Evolutionary conservation across 2,888 invertebrate species (phyloP), one percentile per base, ranked within the genome.

Genomic region (Drosophila meridiana): DNA sequence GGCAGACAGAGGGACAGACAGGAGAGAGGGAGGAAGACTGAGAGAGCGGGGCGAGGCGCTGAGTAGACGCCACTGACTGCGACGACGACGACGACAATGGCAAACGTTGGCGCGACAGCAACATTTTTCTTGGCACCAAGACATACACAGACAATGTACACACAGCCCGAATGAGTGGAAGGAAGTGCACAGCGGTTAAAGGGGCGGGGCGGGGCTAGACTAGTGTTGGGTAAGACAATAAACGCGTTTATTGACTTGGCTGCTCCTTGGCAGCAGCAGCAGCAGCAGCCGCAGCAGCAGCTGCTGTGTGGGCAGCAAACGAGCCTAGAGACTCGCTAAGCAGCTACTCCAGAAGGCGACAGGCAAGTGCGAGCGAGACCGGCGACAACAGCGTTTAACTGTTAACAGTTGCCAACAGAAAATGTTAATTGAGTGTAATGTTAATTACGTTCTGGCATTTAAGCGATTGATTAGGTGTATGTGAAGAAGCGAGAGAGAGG

Each of bases 171-270:
- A 68, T 62, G 73, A 63, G 69, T 73, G 78, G 69, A 62, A 69
- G 83, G 86, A 69, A 85, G 73, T 69, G 40, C 55, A 52, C 45
- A 48, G 65, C 38, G 62, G 64, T 32, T 53, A 13, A 13, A 40
- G 43, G 43, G 42, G 38, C 4, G 38, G 14, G 30, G 38, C 8
- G 48, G 36, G 42, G 36, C 58, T n/a, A 52, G 52, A 36, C 47
- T 52, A 53, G 72, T 62, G 69, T 75, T 68, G 75, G 70, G 70
- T 81, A 87, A 86, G 83, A 84, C 89, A 88, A 90, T 86, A 89
- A 90, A 80, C 88, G 89, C 90, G 88, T 90, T 90, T 89, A 88
- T 90, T 90, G 87, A 87, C 90, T 88, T 87, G 76, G 85, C 64
- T 65, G 71, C 66, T 57, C 63, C 66, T 68, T 66, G 75, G 62